Percentiles rank a stretch among this genome's conserved stretches.
These are phyloP conservation scores for Myrmecophaga tridactyla DNA, from an alignment of 2,113 vertebrate genomes.

Conservation along the genomic window DNA sequence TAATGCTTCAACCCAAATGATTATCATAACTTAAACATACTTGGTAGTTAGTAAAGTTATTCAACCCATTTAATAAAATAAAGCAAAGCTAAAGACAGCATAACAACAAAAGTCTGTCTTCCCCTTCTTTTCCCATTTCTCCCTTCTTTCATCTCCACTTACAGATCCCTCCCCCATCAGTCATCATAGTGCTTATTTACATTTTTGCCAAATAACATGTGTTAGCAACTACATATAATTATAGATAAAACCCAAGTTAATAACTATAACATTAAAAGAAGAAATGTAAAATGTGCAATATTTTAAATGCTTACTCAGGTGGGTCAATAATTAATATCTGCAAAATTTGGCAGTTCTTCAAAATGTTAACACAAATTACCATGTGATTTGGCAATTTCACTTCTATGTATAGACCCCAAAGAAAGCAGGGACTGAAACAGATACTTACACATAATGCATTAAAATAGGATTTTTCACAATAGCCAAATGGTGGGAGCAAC, in stretches of 20 bases:
- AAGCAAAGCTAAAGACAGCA: neutral
- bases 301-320: constrained; percentile 3
- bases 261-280: neutral
- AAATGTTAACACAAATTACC: no score
- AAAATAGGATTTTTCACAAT: no score
- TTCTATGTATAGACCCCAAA: no score
- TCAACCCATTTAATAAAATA: neutral
- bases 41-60: neutral
- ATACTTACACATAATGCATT: no score
- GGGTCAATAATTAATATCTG: neutral
- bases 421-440: no score
- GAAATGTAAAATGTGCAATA: neutral
- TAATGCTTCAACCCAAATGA: constrained; percentile 22
- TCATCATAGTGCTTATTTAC: neutral
- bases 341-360: no score
- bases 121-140: neutral
- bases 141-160: neutral
- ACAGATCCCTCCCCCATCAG: neutral
- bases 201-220: neutral
- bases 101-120: neutral
- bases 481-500: no score
- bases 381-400: no score
- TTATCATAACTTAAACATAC: neutral
- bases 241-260: constrained; percentile 1
- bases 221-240: neutral